Conservation (phyloP, 2,888 invertebrate genomes). For the Agrenia bidenticulata region DNA sequence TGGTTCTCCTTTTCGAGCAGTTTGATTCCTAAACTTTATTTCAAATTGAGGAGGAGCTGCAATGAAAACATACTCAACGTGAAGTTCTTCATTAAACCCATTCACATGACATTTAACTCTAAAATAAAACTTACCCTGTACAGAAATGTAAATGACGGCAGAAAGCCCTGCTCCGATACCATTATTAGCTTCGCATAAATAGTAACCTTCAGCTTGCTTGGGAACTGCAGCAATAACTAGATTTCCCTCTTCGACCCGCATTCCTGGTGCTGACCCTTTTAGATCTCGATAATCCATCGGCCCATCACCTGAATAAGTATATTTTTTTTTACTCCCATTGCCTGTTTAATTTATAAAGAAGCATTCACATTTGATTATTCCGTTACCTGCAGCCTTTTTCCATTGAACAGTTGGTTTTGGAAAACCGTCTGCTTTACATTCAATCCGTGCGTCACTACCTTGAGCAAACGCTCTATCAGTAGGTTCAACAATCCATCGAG, state of each 20-base stretch:
- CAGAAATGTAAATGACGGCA: conserved; percentile 88
- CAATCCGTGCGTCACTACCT: conserved; percentile 59
- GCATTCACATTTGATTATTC: not conserved
- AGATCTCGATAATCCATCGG: conserved; percentile 92
- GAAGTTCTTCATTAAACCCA: not conserved
- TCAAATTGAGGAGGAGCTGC: conserved; percentile 89
- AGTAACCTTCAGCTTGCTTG: conserved; percentile 74
- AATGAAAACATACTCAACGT: not conserved
- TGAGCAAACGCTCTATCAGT: conserved; percentile 94
- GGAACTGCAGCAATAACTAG: conserved; percentile 85
- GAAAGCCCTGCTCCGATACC: conserved; percentile 93
- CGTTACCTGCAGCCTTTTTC: conserved; percentile 90
- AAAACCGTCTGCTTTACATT: conserved; percentile 76
- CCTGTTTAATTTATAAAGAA: too few relatives aligned
- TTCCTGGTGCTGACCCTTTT: conserved; percentile 84
- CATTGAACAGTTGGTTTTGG: conserved; percentile 91
- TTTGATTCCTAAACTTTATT: conserved; percentile 86
- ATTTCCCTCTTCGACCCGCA: conserved; percentile 92
- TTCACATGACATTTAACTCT: not conserved
- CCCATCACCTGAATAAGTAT: conserved; percentile 68
- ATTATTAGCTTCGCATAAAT: conserved; percentile 90
- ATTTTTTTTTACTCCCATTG: too few relatives aligned
- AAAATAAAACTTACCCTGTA: conserved; percentile 69
- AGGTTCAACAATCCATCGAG: conserved; percentile 92
- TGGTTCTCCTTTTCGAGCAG: conserved; percentile 84